Base-by-base conservation (phyloP, 2,797 vertebrate genomes). In the Neostethus bicornis region DNA sequence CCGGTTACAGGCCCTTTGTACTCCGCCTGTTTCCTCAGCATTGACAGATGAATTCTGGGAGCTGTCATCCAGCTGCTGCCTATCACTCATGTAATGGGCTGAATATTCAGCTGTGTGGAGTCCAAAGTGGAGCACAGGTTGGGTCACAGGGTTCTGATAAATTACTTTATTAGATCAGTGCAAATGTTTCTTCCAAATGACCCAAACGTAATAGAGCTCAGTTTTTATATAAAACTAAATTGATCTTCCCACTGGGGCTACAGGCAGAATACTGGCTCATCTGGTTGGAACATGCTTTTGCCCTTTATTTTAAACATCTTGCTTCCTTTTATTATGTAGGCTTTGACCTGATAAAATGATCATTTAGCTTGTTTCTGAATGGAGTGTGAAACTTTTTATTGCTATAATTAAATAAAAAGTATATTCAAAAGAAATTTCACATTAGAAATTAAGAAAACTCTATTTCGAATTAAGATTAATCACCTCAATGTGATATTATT, bases 31-130 rank as follows among this genome's bases (percentile, higher is more conserved):
- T 59, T 32, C 0, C 34, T 35, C 49, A 14, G 68, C 80, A 76
- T 79, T 84, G 54, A 62, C 47, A 41, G 70, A 32, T 24, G n/a
- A 59, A 49, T 72, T 67, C 64, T 28, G 25, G 9, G 37, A 8
- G 23, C 64, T 74, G 64, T 69, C 61, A 51, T 79, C 31, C 14
- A 14, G 29, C 63, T n/a, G 44, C 61, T 54, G 64, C 60, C 66
- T 69, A 77, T 84, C 80, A 68, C 70, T 34, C 2, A 28, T 19
- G 51, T 71, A 81, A 81, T 77, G 57, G 70, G 38, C 13, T 19
- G 39, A 72, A 74, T 73, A 77, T 74, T 61, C 52, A 60, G 54
- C 59, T 52, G 64, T 58, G 34, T 56, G 53, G 19, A 5, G 56
- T 54, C 38, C 1, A 32, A 29, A 35, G 23, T 23, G 48, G 64